Evolutionary conservation across 2,113 vertebrate species (phyloP), one percentile per base, ranked within the genome.

Genomic region (Nibea coibor): DNA sequence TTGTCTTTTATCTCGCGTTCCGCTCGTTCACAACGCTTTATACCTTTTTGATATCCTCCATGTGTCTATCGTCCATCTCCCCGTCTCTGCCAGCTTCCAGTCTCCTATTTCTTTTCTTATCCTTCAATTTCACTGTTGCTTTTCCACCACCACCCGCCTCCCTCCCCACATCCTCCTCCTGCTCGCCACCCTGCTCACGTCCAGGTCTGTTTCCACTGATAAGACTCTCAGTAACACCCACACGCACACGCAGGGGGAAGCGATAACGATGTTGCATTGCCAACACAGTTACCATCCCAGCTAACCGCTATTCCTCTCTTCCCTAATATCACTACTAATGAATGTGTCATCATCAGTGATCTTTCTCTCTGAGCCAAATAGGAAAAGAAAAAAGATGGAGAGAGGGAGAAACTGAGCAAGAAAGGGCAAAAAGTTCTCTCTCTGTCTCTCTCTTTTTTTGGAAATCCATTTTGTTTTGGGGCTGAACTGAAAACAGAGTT

Each of bases 121-220:
- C 82, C 86, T 85, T 82, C 72, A 84, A 54, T 83, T 93, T 79
- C 73, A 81, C 76, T 80, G 68, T 78, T 81, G 69, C 75, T 70
- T 77, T 86, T 65, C 42, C 26, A 19, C 17, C 47, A 26, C 28
- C n/a, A 10, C n/a, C 57, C 11, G n/a, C 50, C 4, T 4, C 17
- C 35, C 53, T 16, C 47, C 54, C 43, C 68, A 61, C 68, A 64
- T 75, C 57, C 67, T 72, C 57, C 67, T 81, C 80, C 88, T 91
- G 82, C 85, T 93, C 83, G 0, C 80, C 77, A 91, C 73, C 83
- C 91, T 73, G 84, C 86, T 93, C 91, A 94, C 91, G 88, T 93
- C 82, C 86, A 85, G 72, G 90, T 90, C 92, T 94, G 93, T 91
- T 93, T 93, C 88, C 81, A 89, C 86, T 88, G 93, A 94, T 94